phyloP scores from a whole-genome alignment of 2,888 invertebrate genomes.

The Chrysolina americana region DNA sequence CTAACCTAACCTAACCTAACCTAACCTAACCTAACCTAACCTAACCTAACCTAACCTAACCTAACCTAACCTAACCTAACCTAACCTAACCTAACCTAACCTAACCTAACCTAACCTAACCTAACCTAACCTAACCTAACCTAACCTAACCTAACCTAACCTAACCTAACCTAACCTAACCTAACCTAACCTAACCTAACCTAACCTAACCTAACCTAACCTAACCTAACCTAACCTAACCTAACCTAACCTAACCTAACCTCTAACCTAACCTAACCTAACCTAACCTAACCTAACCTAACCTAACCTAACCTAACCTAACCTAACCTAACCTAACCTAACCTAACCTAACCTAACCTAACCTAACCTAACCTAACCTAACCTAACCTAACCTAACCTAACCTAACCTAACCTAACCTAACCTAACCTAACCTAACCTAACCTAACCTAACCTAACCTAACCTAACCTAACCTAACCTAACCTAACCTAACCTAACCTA shows the following conservation, averaged over 20 bases:
- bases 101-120: no score
- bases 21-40: no score
- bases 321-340: constrained; percentile 52
- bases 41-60: no score
- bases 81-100: no score
- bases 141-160: no score
- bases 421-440: constrained; percentile 51
- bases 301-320: constrained; percentile 29
- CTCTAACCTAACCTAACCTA: constrained; percentile 44
- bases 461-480: no score
- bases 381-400: constrained; percentile 49
- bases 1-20: no score
- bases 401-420: constrained; percentile 50
- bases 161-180: constrained; percentile 47
- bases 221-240: constrained; percentile 31
- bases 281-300: constrained; percentile 25
- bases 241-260: constrained; percentile 42
- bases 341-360: constrained; percentile 54
- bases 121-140: no score
- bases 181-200: constrained; percentile 46
- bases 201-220: constrained; percentile 45
- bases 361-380: constrained; percentile 25
- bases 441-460: constrained; percentile 47
- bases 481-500: constrained; percentile 43
- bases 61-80: no score